Percentiles rank a stretch among this genome's conserved stretches.
Conservation (phyloP, 1,140 invertebrate genomes). For the Drosophila ironensis region DNA sequence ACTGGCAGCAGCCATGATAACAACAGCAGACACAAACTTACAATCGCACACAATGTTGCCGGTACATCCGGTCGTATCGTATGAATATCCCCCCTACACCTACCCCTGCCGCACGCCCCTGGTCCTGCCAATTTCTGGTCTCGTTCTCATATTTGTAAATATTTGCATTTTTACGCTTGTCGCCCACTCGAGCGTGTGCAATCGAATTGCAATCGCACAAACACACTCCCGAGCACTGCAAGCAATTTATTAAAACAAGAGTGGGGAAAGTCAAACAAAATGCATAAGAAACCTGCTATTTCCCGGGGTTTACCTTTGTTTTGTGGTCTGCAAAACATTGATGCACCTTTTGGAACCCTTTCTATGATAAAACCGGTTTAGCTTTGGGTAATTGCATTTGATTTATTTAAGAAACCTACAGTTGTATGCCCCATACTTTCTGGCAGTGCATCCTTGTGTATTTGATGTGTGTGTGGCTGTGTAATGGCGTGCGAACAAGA, state of each 20-base stretch:
- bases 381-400: too few relatives aligned
- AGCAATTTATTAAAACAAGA: too few relatives aligned
- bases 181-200: conserved; percentile 52
- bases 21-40: conserved; percentile 8
- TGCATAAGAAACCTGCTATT: too few relatives aligned
- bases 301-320: too few relatives aligned
- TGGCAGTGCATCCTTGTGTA: not conserved
- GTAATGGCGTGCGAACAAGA: conserved; percentile 51
- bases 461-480: conserved; percentile 2
- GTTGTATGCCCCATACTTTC: not conserved
- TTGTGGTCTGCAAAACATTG: too few relatives aligned
- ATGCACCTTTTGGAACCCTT: too few relatives aligned
- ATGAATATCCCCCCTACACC: not conserved
- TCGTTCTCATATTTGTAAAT: conserved; percentile 68
- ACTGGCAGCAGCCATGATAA: conserved; percentile 32
- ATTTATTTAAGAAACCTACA: too few relatives aligned
- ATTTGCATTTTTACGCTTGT: conserved; percentile 65
- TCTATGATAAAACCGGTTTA: too few relatives aligned
- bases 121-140: conserved; percentile 32
- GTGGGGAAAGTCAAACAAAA: too few relatives aligned
- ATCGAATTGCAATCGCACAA: conserved; percentile 53
- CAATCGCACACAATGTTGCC: not conserved
- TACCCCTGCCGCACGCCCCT: not conserved
- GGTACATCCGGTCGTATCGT: not conserved
- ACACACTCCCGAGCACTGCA: not conserved